These are phyloP conservation scores for Sebastes elongatus DNA, from an alignment of 2,797 vertebrate genomes.

Conservation along the genomic window DNA sequence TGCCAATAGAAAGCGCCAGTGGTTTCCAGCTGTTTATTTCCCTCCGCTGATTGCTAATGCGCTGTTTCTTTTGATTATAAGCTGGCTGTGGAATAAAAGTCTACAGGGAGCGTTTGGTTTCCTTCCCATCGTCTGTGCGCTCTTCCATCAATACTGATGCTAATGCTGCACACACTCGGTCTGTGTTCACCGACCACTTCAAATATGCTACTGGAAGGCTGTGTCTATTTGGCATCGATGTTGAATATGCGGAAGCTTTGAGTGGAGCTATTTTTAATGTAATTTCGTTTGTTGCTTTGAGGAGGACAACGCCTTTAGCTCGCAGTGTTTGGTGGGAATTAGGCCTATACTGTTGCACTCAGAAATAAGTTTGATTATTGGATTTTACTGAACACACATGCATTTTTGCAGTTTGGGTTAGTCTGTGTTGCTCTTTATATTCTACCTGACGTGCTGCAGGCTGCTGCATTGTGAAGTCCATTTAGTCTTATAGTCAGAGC, in stretches of 20 bases:
- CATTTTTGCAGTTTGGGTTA: neutral
- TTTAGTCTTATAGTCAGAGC: neutral
- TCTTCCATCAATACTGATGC: neutral
- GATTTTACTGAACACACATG: neutral
- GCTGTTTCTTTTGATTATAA: slow-evolving; percentile 10
- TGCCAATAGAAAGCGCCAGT: neutral
- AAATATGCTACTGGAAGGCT: neutral
- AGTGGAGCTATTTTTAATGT: neutral
- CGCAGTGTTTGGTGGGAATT: neutral
- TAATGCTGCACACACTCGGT: neutral
- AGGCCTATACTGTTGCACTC: too few relatives aligned
- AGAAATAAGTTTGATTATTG: neutral
- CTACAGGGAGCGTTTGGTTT: slow-evolving; percentile 1
- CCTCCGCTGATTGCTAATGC: slow-evolving; percentile 26
- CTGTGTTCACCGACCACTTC: neutral
- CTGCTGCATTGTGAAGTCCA: neutral
- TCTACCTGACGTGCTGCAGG: neutral
- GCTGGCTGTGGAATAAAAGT: neutral
- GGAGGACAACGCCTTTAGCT: neutral
- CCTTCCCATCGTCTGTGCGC: neutral
- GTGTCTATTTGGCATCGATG: neutral
- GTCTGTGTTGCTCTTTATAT: neutral
- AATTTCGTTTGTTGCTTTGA: neutral
- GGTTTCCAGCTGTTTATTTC: slow-evolving; percentile 22
- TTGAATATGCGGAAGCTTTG: neutral